These are phyloP conservation scores for Diadegma fenestrale DNA, from an alignment of 2,888 invertebrate species.

Conservation along the genomic window DNA sequence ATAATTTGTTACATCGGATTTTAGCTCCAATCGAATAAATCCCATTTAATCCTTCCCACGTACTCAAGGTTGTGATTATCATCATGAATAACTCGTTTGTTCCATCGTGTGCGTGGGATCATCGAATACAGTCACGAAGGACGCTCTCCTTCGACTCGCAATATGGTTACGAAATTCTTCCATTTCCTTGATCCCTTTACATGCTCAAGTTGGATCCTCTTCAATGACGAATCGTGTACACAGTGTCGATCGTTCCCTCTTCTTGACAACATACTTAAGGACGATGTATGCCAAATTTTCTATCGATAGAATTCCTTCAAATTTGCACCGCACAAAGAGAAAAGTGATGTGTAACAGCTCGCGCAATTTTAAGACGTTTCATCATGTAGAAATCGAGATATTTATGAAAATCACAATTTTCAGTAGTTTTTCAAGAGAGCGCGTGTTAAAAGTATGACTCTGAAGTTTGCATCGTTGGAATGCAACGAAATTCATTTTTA, in stretches of 20 bases:
- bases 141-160: not conserved
- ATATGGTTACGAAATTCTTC: slow-evolving; percentile 34
- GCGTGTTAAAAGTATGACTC: no score
- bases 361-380: no score
- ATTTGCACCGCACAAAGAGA: no score
- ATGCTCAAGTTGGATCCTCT: slow-evolving; percentile 2
- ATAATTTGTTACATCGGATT: slow-evolving; percentile 20
- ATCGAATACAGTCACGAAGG: slow-evolving; percentile 43
- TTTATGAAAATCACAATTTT: no score
- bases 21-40: not conserved
- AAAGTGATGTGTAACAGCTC: no score
- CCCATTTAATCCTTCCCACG: slow-evolving; percentile 39
- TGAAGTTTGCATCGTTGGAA: no score
- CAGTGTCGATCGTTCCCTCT: not conserved
- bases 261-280: no score
- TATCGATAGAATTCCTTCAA: no score
- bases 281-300: no score
- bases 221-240: not conserved
- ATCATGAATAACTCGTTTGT: slow-evolving; percentile 5
- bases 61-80: not conserved
- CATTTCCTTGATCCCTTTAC: slow-evolving; percentile 49
- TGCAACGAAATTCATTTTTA: no score
- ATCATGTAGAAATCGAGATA: no score
- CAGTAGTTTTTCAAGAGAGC: no score
- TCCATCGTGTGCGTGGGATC: slow-evolving; percentile 37